These are phyloP conservation scores for Danionella cerebrum DNA, from an alignment of 2,113 vertebrate species.

Conservation along the genomic window DNA sequence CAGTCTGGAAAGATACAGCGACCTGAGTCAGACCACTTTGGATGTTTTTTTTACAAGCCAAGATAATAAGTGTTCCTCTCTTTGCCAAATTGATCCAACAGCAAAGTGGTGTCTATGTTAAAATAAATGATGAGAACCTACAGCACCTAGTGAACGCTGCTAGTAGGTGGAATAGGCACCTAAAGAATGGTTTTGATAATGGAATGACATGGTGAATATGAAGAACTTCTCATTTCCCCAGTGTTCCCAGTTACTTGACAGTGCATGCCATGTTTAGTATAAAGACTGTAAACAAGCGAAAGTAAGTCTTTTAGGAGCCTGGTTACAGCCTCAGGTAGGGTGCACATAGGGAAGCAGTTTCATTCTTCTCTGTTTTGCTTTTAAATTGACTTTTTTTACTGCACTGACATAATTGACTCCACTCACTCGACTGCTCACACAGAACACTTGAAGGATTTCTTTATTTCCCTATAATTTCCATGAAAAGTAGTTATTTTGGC, in stretches of 20 bases:
- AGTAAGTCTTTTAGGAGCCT: conserved; percentile 36
- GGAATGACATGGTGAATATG: no score
- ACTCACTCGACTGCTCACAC: background rate
- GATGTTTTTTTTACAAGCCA: no score
- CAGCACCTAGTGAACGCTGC: no score
- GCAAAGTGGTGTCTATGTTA: no score
- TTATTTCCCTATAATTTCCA: conserved; percentile 23
- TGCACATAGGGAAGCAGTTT: conserved; percentile 55
- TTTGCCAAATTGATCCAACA: no score
- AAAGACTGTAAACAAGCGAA: background rate
- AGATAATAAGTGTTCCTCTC: no score
- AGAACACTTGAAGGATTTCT: background rate
- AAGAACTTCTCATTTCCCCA: background rate
- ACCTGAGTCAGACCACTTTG: no score
- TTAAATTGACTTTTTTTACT: conserved; percentile 12
- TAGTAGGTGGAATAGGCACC: no score
- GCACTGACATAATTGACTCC: background rate
- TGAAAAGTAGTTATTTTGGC: conserved; percentile 34
- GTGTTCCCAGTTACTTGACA: background rate
- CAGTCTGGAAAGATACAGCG: no score
- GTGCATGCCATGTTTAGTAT: background rate
- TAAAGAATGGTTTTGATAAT: no score
- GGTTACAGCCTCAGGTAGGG: conserved; percentile 40
- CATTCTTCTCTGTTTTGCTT: conserved; percentile 1
- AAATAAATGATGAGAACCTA: no score